Conservation (phyloP, 2,797 vertebrate genomes). For the Anableps anableps region DNA sequence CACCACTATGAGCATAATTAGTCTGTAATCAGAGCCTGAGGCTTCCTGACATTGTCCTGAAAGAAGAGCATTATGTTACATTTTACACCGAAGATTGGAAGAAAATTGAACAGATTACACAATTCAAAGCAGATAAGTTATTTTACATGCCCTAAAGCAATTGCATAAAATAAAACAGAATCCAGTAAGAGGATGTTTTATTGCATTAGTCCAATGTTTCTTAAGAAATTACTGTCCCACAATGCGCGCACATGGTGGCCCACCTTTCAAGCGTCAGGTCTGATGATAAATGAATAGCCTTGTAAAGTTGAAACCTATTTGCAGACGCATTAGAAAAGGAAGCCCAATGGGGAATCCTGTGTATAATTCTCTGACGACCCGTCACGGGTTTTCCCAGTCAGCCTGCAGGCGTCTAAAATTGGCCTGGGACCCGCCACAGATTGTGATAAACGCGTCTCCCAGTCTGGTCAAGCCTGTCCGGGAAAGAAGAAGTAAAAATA, state of each 20-base stretch:
- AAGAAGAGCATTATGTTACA: slow-evolving; percentile 49
- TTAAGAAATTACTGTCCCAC: neutral
- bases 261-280: slow-evolving; percentile 70
- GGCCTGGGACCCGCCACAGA: slow-evolving; percentile 68
- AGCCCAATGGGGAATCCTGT: slow-evolving; percentile 80
- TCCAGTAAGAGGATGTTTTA: neutral
- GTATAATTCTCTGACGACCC: slow-evolving; percentile 83
- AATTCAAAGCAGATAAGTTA: slow-evolving; percentile 28
- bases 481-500: slow-evolving; percentile 56
- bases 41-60: slow-evolving; percentile 60
- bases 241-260: slow-evolving; percentile 31
- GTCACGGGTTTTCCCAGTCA: slow-evolving; percentile 79
- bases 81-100: slow-evolving; percentile 39
- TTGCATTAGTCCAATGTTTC: neutral
- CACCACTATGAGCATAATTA: slow-evolving; percentile 77
- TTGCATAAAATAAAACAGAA: neutral
- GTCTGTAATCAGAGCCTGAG: slow-evolving; percentile 73
- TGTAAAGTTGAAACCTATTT: slow-evolving; percentile 85
- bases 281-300: slow-evolving; percentile 85
- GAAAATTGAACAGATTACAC: slow-evolving; percentile 37
- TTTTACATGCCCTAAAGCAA: slow-evolving; percentile 15
- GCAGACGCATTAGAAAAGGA: slow-evolving; percentile 82
- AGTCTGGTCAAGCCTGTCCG: slow-evolving; percentile 45
- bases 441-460: slow-evolving; percentile 60
- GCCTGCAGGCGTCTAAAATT: slow-evolving; percentile 76